phyloP scores from a whole-genome alignment of 2,888 invertebrate genomes.

The Diloba caeruleocephala region DNA sequence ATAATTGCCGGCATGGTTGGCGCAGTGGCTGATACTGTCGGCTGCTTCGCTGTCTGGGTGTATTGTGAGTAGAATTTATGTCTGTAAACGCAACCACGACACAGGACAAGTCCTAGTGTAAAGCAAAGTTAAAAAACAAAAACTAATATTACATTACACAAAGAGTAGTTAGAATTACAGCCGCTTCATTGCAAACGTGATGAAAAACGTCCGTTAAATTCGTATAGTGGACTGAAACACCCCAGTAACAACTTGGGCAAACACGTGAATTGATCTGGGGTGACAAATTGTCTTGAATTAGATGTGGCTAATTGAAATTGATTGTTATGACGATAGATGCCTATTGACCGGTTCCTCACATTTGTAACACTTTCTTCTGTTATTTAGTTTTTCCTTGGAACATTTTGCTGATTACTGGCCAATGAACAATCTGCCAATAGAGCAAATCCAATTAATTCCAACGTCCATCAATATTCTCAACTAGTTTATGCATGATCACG shows the following conservation, averaged over 20 bases:
- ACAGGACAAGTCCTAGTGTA: too few species aligned
- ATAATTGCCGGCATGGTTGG: too few species aligned
- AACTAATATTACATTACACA: conserved; percentile 71
- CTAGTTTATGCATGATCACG: conserved; percentile 29
- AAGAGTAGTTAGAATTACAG: too few species aligned
- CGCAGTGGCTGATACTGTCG: too few species aligned
- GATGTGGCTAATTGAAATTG: conserved; percentile 40
- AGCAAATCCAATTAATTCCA: too few species aligned
- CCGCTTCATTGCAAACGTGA: conserved; percentile 65
- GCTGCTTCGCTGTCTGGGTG: too few species aligned
- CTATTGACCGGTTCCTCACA: conserved; percentile 16
- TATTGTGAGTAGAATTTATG: too few species aligned
- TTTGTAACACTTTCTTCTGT: conserved; percentile 14
- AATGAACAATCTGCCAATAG: too few species aligned
- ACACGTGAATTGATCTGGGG: conserved; percentile 45
- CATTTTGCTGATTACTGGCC: too few species aligned
- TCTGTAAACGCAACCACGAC: too few species aligned
- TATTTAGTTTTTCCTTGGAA: not conserved
- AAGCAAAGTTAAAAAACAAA: too few species aligned
- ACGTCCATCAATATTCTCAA: conserved; percentile 11
- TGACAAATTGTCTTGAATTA: conserved; percentile 41
- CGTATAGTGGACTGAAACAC: conserved; percentile 64
- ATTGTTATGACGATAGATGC: conserved; percentile 24
- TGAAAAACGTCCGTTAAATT: conserved; percentile 59
- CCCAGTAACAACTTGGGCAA: conserved; percentile 54